phyloP scores from a whole-genome alignment of 1,140 invertebrate species.

The Nixonia krombeini region DNA sequence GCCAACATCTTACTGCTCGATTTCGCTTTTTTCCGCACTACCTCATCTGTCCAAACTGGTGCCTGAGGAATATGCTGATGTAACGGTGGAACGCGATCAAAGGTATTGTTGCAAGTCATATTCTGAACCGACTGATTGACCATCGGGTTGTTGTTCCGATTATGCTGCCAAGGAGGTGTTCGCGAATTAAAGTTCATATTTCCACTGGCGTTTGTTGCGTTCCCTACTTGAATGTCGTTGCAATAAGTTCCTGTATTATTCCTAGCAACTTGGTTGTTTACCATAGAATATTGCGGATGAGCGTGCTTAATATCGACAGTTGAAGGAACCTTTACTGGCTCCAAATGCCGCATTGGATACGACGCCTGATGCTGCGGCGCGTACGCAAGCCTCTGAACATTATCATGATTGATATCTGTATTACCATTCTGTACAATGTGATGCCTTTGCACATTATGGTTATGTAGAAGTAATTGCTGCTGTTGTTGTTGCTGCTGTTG shows the following conservation, averaged over 20 bases:
- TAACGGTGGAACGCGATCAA: constrained; percentile 80
- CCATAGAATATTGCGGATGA: constrained; percentile 56
- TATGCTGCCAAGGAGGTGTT: constrained; percentile 77
- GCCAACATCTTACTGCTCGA: constrained; percentile 65
- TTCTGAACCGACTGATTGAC: constrained; percentile 62
- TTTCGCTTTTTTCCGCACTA: constrained; percentile 77
- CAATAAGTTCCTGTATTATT: constrained; percentile 52
- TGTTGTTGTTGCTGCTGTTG: constrained; percentile 60
- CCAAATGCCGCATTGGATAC: constrained; percentile 57
- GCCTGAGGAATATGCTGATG: constrained; percentile 78
- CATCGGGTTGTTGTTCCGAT: constrained; percentile 62
- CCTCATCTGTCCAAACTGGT: constrained; percentile 76
- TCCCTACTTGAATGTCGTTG: constrained; percentile 54
- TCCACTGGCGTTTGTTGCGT: constrained; percentile 28
- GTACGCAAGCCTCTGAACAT: constrained; percentile 75
- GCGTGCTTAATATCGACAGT: constrained; percentile 46
- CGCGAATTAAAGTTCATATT: constrained; percentile 67
- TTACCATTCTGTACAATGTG: constrained; percentile 61
- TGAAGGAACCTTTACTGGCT: constrained; percentile 40
- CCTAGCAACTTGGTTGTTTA: constrained; percentile 52
- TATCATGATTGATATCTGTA: constrained; percentile 61
- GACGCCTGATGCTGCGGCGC: constrained; percentile 73
- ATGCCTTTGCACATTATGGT: constrained; percentile 64
- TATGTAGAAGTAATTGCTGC: constrained; percentile 62
- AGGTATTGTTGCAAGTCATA: constrained; percentile 64